Conservation (phyloP, 2,797 vertebrate genomes). For the Phoebastria nigripes region DNA sequence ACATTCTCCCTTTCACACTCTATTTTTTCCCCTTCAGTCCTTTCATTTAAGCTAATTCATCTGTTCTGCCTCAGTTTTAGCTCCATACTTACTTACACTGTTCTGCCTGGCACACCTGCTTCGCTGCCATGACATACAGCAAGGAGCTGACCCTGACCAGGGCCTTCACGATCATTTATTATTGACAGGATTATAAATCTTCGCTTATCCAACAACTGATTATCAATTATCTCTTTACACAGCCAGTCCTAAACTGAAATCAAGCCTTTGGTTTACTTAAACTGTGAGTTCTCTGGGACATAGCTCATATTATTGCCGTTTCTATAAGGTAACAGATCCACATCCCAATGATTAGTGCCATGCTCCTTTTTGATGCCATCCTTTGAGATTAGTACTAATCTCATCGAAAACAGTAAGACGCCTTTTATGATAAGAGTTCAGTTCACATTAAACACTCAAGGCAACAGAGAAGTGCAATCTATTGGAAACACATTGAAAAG, state of each 20-base stretch:
- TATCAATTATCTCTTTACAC: neutral
- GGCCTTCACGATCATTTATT: neutral
- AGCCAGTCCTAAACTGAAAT: neutral
- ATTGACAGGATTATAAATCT: neutral
- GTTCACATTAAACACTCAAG: neutral
- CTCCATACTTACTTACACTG: neutral
- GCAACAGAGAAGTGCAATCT: neutral
- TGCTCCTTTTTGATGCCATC: neutral
- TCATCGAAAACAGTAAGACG: neutral
- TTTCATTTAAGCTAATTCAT: neutral
- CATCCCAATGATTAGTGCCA: neutral
- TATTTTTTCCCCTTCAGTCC: neutral
- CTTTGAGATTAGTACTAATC: neutral
- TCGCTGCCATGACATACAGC: neutral
- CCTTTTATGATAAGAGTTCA: neutral
- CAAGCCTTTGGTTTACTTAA: neutral
- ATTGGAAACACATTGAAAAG: neutral
- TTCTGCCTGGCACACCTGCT: neutral
- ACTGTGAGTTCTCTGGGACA: neutral
- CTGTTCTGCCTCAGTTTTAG: neutral
- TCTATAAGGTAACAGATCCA: neutral
- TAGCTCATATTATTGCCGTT: neutral
- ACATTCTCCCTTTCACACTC: neutral
- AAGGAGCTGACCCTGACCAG: neutral
- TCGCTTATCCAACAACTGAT: neutral